A percentile compares a stretch with the other conserved stretches of the same genome.
Conservation (phyloP, 2,888 invertebrate genomes). For the Tenthredo amoena region DNA sequence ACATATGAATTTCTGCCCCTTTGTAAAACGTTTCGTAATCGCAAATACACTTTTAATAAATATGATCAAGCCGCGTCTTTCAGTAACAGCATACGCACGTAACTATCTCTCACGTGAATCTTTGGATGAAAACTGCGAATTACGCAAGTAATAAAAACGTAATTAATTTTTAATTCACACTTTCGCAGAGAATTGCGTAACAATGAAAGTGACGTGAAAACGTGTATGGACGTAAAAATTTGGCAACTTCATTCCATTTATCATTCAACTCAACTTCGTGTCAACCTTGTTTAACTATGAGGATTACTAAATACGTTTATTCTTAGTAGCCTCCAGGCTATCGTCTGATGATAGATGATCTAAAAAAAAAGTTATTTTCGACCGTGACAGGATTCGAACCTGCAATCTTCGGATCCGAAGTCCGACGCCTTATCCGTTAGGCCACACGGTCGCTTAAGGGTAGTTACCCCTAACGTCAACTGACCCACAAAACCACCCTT, state of each 20-base stretch:
- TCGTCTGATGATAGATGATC: neutral
- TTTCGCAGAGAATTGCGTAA: conserved; percentile 4
- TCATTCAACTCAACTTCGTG: neutral
- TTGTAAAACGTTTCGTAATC: neutral
- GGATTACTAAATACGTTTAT: neutral
- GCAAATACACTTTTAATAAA: neutral
- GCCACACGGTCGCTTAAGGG: conserved; percentile 75
- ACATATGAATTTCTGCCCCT: neutral
- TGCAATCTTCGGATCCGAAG: conserved; percentile 81
- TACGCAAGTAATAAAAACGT: neutral
- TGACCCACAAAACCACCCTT: conserved; percentile 28
- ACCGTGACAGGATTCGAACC: conserved; percentile 81
- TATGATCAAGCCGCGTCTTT: neutral
- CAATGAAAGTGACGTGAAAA: neutral
- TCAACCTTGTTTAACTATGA: neutral
- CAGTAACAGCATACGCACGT: neutral
- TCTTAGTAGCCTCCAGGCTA: neutral
- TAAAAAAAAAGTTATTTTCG: conserved; percentile 65
- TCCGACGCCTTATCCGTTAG: conserved; percentile 79
- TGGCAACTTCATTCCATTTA: neutral
- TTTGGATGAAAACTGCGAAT: neutral
- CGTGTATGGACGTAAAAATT: neutral
- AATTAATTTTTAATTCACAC: conserved; percentile 2
- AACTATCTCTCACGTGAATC: conserved; percentile 9
- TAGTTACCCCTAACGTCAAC: conserved; percentile 64